Percentiles rank a stretch among this genome's conserved stretches.
phyloP scores from a whole-genome alignment of 2,797 vertebrate species.

The Hypotaenidia okinawae region DNA sequence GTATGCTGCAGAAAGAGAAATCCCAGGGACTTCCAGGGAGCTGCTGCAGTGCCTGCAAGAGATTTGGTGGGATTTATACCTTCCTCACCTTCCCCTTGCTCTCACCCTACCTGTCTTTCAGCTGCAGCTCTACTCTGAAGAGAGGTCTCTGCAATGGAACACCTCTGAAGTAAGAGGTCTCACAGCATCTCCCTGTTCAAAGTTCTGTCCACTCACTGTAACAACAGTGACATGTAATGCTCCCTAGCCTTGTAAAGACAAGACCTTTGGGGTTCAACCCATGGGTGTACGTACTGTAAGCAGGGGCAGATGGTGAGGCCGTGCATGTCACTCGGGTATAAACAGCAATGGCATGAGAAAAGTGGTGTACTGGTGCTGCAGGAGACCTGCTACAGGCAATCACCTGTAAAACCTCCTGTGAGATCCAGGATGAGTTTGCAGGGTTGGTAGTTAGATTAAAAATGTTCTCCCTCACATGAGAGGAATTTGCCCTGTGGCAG shows the following conservation, averaged over 20 bases:
- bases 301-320: not conserved
- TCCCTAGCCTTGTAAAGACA: not conserved
- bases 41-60: not conserved
- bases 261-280: not conserved
- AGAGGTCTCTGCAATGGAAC: not conserved
- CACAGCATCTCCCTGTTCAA: not conserved
- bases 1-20: not conserved
- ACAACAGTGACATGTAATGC: not conserved
- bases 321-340: fast-evolving
- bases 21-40: not conserved
- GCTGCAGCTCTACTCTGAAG: not conserved
- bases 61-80: not conserved
- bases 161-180: not conserved
- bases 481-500: not conserved
- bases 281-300: not conserved
- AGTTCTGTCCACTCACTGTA: not conserved
- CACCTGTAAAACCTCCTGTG: not conserved
- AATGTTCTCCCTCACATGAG: not conserved
- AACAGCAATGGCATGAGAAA: not conserved
- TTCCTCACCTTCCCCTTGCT: not conserved
- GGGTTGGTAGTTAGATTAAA: not conserved
- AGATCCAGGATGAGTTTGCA: not conserved
- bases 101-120: not conserved
- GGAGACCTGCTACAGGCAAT: not conserved
- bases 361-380: not conserved